phyloP scores from a whole-genome alignment of 23 tunicate species.

The Ciona savignyi region DNA sequence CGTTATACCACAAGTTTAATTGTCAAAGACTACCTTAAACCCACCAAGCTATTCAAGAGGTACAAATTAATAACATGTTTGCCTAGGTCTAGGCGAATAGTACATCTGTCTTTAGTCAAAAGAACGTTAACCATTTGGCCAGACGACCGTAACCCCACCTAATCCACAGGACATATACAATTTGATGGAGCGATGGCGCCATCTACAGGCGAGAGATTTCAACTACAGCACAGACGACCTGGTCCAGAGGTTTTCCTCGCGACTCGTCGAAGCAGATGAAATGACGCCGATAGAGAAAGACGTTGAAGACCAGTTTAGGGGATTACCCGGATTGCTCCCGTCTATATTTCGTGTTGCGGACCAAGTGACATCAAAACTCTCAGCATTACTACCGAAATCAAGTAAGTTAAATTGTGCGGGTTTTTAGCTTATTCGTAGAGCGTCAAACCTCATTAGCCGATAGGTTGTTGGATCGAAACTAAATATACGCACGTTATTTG shows the following conservation, averaged over 20 bases:
- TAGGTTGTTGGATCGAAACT: no score
- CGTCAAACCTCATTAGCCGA: no score
- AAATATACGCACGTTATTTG: no score
- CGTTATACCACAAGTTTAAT: no score
- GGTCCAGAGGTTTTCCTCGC: conserved; percentile 54
- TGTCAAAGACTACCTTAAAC: no score
- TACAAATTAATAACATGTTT: no score
- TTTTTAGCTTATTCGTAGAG: no score
- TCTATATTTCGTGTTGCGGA: conserved; percentile 71
- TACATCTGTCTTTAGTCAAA: background rate
- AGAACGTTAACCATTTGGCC: background rate
- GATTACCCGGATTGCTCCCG: conserved; percentile 71
- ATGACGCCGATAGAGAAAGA: conserved; percentile 28
- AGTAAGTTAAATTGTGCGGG: no score
- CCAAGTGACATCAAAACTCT: conserved; percentile 42
- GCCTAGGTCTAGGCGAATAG: no score
- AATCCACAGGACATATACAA: conserved; percentile 51
- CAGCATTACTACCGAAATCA: conserved; percentile 42
- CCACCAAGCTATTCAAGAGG: no score
- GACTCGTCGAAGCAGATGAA: conserved; percentile 33
- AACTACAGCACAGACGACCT: conserved; percentile 56
- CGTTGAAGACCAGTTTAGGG: conserved; percentile 74
- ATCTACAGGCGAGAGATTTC: conserved; percentile 53
- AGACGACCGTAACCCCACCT: background rate
- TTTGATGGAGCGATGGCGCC: conserved; percentile 81